A percentile compares a stretch with the other conserved stretches of the same genome.
phyloP scores from a whole-genome alignment of 2,888 invertebrate species.

The Dicycla oo region DNA sequence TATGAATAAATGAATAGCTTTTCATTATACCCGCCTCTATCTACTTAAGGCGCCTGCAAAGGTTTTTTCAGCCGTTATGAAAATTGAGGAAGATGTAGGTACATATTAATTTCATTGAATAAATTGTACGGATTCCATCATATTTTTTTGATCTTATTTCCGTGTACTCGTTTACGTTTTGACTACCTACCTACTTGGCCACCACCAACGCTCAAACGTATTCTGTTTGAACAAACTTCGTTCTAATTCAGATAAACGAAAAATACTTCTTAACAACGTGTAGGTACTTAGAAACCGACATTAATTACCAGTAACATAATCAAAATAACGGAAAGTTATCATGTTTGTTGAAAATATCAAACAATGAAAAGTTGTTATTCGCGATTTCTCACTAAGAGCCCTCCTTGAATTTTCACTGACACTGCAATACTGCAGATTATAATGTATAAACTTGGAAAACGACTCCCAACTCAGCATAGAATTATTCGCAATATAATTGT shows the following conservation, averaged over 20 bases:
- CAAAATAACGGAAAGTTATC: background rate
- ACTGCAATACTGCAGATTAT: conserved; percentile 4
- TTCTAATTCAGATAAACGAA: conserved; percentile 8
- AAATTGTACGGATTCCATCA: conserved; percentile 26
- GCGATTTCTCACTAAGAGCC: background rate
- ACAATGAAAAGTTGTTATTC: too few relatives aligned
- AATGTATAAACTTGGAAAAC: background rate
- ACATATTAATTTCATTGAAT: conserved; percentile 34
- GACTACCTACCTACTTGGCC: conserved; percentile 9
- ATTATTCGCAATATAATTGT: conserved; percentile 22
- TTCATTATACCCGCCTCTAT: conserved; percentile 68
- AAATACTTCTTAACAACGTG: background rate
- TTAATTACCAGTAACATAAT: background rate
- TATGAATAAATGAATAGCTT: conserved; percentile 76
- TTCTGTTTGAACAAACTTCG: conserved; percentile 12
- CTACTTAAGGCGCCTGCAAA: conserved; percentile 54
- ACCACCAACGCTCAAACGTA: background rate
- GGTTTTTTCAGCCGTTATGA: conserved; percentile 60
- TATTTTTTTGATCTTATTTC: conserved; percentile 26
- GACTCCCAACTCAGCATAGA: background rate
- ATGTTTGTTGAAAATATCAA: too few relatives aligned
- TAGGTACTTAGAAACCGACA: background rate
- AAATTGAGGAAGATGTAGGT: conserved; percentile 44
- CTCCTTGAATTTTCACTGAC: conserved; percentile 3
- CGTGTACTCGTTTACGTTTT: background rate